Evolutionary conservation across 2,888 invertebrate genomes (phyloP), one percentile per base, ranked within the genome.

Genomic region (Ophion ventricosus): DNA sequence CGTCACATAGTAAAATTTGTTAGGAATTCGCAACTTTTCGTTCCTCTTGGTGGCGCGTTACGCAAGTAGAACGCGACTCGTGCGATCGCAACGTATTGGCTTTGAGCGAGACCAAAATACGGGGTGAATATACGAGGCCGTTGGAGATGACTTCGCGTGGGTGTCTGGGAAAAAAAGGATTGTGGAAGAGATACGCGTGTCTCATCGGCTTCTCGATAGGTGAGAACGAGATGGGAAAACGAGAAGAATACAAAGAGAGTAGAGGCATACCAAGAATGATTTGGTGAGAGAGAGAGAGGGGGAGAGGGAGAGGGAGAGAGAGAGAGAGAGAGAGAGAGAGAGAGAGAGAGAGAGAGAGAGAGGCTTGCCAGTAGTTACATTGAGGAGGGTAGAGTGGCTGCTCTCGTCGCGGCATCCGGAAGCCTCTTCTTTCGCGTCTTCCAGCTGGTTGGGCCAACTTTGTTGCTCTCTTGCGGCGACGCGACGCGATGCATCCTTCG

Each of bases 371-470:
- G 82, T 72, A 82, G 82, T 82, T 73, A 73, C 72, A 26, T 70
- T 11, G 43, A 11, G n/a, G 64, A n/a, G 43, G 40, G 49, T 57
- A 35, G 23, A 66, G 76, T 72, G 66, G 43, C 59, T 76, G 77
- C 1, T n/a, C 20, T n/a, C 20, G 20, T 35, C 61, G 72, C 66
- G 72, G 77, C 29, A 66, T 82, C 82, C 82, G 72, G 82, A 56
- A 82, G 75, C 49, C 72, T 82, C 77, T 72, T 72, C 72, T 20
- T n/a, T 57, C 57, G 2, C 81, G 81, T 76, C 72, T 82, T 77
- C 72, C 72, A 82, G 82, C 66, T 77, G 82, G 82, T 72, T 72
- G 82, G 66, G 23, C 76, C 57, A 82, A 82, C 82, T 77, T 82
- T 82, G 82, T 82, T 82, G 72, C 81, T 81, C 81, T 70, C 56